These are phyloP conservation scores for Ceuthmochares aereus DNA, from an alignment of 2,113 vertebrate genomes.

Conservation along the genomic window DNA sequence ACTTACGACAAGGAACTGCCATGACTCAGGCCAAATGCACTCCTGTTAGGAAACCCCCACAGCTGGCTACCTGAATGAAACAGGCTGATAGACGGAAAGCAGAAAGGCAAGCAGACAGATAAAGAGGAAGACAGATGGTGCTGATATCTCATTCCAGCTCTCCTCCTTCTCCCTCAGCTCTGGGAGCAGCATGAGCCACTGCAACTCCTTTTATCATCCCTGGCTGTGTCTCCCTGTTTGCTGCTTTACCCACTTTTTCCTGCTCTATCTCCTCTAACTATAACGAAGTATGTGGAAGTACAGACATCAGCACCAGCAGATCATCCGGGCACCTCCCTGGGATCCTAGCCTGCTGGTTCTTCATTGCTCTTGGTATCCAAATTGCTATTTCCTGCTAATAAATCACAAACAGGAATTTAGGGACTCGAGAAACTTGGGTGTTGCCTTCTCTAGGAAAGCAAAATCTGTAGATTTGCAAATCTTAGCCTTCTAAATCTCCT, in stretches of 20 bases:
- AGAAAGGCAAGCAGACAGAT: neutral
- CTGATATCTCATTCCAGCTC: neutral
- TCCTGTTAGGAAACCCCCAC: rapidly evolving
- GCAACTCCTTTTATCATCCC: neutral
- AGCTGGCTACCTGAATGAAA: neutral
- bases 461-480: neutral
- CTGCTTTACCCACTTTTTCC: neutral
- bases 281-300: rapidly evolving
- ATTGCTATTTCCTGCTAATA: neutral
- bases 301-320: rapidly evolving
- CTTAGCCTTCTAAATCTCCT: neutral
- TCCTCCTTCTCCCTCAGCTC: neutral
- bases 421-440: neutral
- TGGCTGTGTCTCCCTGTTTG: rapidly evolving
- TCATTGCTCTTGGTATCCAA: rapidly evolving
- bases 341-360: neutral
- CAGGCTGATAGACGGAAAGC: neutral
- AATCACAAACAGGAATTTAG: neutral
- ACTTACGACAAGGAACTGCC: neutral
- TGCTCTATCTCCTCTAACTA: neutral
- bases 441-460: neutral
- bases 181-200: neutral
- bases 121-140: neutral
- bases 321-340: too few species aligned
- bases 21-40: neutral